Percentiles rank a stretch among this genome's conserved stretches.
Evolutionary conservation across 2,113 vertebrate genomes (phyloP).

Genomic region (Cephalopterus ornatus): DNA sequence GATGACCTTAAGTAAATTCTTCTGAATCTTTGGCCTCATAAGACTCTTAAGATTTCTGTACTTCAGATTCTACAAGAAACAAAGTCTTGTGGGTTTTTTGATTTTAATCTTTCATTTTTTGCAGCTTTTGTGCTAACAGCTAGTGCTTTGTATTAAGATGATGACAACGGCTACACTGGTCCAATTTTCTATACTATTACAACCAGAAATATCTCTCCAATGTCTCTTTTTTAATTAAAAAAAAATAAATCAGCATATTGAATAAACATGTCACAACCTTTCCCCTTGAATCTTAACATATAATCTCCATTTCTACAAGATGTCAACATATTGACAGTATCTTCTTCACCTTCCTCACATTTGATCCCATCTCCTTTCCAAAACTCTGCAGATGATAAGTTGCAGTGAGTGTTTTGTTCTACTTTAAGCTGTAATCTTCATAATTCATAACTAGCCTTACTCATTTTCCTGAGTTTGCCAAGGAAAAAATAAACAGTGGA

Average conservation of each 20-base stretch:
- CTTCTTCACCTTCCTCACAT: background rate
- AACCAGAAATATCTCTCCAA: background rate
- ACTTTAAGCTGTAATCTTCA: background rate
- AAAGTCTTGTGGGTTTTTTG: background rate
- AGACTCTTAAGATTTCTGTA: background rate
- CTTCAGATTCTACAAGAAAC: background rate
- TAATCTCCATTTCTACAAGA: background rate
- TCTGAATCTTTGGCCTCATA: background rate
- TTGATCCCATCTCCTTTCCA: background rate
- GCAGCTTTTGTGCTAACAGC: background rate
- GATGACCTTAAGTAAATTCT: background rate
- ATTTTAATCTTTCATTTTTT: background rate
- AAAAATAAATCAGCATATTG: fast-evolving
- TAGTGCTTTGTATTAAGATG: background rate
- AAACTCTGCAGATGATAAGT: background rate
- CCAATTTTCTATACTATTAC: background rate
- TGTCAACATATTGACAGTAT: background rate
- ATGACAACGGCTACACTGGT: background rate
- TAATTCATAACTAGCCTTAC: background rate
- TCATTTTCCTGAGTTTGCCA: background rate
- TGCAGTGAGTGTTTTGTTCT: background rate
- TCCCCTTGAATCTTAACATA: background rate
- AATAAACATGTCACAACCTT: background rate
- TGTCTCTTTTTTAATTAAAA: background rate
- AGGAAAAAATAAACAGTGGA: background rate